These are phyloP conservation scores for Lysandra bellargus DNA, from an alignment of 2,888 invertebrate species.

Conservation along the genomic window DNA sequence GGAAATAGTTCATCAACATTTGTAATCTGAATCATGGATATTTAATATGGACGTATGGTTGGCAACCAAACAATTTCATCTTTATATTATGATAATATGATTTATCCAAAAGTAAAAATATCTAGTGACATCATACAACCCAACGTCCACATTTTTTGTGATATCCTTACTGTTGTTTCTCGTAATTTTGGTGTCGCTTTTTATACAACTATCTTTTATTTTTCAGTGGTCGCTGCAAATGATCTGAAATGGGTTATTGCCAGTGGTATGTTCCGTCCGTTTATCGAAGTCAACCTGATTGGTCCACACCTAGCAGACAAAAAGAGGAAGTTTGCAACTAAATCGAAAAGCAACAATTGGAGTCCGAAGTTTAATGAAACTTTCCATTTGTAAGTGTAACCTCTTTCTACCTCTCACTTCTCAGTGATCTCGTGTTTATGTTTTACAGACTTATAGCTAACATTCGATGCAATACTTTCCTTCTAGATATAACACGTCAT, in stretches of 20 bases:
- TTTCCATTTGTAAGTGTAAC: slow-evolving; percentile 96
- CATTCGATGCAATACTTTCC: background rate
- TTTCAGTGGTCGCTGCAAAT: slow-evolving; percentile 97
- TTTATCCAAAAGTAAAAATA: background rate
- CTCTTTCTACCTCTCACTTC: background rate
- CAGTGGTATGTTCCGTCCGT: slow-evolving; percentile 98
- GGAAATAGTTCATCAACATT: background rate
- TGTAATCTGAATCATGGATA: background rate
- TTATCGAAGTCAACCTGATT: slow-evolving; percentile 98
- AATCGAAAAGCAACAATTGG: slow-evolving; percentile 99
- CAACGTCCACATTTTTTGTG: background rate
- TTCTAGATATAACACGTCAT: background rate
- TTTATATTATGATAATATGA: background rate
- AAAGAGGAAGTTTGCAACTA: slow-evolving; percentile 98
- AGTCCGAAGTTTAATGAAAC: slow-evolving; percentile 99
- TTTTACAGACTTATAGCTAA: background rate
- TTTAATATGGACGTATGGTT: background rate
- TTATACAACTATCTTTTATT: slow-evolving; percentile 1
- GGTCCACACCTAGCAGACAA: slow-evolving; percentile 98
- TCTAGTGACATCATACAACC: background rate
- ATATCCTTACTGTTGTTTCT: background rate
- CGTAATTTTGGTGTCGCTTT: background rate
- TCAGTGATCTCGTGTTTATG: background rate
- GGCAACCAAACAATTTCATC: background rate
- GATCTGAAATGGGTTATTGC: slow-evolving; percentile 98